Conservation (phyloP, 2,113 vertebrate genomes). For the Oceanites oceanicus region DNA sequence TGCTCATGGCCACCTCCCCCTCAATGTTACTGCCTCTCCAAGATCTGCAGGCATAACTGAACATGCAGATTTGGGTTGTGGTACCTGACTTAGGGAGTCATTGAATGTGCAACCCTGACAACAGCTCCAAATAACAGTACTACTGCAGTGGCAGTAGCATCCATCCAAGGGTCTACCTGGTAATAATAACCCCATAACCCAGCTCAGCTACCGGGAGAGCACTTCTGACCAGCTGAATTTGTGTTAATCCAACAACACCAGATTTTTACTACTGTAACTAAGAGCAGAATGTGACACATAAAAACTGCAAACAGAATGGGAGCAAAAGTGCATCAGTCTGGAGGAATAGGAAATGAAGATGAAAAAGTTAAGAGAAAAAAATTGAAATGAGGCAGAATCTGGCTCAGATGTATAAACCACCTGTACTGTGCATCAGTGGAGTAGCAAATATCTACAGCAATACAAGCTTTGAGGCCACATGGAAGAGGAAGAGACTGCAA, state of each 20-base stretch:
- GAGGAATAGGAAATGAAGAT: slow-evolving; percentile 9
- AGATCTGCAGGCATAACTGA: background rate
- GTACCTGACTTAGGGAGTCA: background rate
- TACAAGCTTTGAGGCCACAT: background rate
- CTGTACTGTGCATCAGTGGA: background rate
- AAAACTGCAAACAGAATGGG: background rate
- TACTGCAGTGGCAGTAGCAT: background rate
- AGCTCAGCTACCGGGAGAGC: background rate
- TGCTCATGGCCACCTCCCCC: background rate
- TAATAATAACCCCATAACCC: background rate
- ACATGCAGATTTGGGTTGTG: background rate
- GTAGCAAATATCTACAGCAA: background rate
- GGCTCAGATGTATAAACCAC: slow-evolving; percentile 20
- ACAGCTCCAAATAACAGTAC: background rate
- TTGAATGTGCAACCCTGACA: background rate
- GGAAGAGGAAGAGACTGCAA: background rate
- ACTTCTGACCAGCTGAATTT: background rate
- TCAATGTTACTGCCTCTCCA: background rate
- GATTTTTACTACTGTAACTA: background rate
- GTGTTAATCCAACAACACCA: background rate
- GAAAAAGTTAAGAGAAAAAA: background rate
- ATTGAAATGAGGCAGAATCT: background rate
- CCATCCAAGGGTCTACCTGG: background rate
- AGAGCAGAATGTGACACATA: background rate
- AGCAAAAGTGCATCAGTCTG: background rate